Evolutionary conservation across 2,797 vertebrate species (phyloP).

Genomic region (Pseudomugil tenellus): DNA sequence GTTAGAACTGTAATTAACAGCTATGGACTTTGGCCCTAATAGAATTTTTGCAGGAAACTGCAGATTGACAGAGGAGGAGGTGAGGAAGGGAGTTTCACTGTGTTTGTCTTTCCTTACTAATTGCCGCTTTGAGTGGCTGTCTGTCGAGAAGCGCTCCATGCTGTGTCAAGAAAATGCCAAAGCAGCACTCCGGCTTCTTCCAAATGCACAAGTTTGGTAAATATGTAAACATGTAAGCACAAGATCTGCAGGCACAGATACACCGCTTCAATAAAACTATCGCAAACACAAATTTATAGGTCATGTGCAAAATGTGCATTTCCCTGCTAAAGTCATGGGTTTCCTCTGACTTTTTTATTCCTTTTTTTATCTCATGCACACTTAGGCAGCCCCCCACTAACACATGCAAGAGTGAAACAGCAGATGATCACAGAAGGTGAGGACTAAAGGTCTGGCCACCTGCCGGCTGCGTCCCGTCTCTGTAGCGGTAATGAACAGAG

Average conservation of each 20-base stretch:
- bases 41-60: conserved; percentile 83
- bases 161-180: conserved; percentile 65
- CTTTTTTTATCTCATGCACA: conserved; percentile 44
- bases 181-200: conserved; percentile 49
- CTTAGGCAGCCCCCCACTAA: conserved; percentile 39
- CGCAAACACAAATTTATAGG: conserved; percentile 54
- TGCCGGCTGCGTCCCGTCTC: conserved; percentile 90
- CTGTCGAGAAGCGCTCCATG: conserved; percentile 32
- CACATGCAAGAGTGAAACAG: conserved; percentile 68
- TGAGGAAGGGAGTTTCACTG: conserved; percentile 30
- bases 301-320: conserved; percentile 62
- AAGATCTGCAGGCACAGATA: conserved; percentile 35
- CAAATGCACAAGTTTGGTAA: conserved; percentile 40
- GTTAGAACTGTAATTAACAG: conserved; percentile 86
- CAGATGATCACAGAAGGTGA: conserved; percentile 90
- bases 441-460: conserved; percentile 90
- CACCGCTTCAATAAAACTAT: conserved; percentile 37
- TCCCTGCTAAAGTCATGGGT: conserved; percentile 47
- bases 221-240: conserved; percentile 61
- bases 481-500: conserved; percentile 95
- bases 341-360: conserved; percentile 46
- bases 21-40: conserved; percentile 83
- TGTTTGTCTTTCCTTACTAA: conserved; percentile 72
- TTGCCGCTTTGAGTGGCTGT: conserved; percentile 58
- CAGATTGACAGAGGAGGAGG: conserved; percentile 66